Conservation (phyloP, 35 echinoderm and acorn worm species). For the Ophiothrix spiculata region DNA sequence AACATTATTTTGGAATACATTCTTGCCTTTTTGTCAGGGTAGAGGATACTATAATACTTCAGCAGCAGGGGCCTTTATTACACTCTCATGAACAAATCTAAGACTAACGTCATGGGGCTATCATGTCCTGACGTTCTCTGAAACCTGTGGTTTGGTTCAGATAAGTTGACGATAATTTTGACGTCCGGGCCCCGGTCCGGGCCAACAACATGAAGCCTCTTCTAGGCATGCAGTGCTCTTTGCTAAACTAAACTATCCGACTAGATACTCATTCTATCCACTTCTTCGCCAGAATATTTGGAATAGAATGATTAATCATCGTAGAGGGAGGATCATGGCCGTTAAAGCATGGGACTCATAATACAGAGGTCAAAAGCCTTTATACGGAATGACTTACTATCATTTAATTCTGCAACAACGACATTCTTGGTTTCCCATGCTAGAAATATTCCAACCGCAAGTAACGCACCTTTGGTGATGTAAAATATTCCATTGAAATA, state of each 20-base stretch:
- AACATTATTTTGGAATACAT: too few species aligned
- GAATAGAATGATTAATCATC: neutral
- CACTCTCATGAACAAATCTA: too few species aligned
- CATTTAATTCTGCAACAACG: neutral
- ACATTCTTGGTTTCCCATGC: neutral
- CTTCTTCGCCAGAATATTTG: neutral
- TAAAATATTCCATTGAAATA: neutral
- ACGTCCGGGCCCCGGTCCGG: too few species aligned
- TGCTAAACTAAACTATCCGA: neutral
- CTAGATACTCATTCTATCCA: neutral
- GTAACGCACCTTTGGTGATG: neutral
- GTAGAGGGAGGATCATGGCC: neutral
- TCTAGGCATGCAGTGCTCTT: neutral
- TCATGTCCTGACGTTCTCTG: too few species aligned
- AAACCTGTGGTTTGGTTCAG: too few species aligned
- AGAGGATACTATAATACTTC: too few species aligned
- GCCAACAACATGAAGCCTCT: neutral
- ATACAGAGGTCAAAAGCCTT: too few species aligned
- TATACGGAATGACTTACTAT: neutral
- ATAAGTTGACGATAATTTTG: too few species aligned
- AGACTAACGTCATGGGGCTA: too few species aligned
- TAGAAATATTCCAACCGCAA: neutral
- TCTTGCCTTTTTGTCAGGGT: too few species aligned
- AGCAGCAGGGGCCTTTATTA: too few species aligned
- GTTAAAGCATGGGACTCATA: too few species aligned